phyloP scores from a whole-genome alignment of 2,888 invertebrate genomes.

The Latheticus oryzae region DNA sequence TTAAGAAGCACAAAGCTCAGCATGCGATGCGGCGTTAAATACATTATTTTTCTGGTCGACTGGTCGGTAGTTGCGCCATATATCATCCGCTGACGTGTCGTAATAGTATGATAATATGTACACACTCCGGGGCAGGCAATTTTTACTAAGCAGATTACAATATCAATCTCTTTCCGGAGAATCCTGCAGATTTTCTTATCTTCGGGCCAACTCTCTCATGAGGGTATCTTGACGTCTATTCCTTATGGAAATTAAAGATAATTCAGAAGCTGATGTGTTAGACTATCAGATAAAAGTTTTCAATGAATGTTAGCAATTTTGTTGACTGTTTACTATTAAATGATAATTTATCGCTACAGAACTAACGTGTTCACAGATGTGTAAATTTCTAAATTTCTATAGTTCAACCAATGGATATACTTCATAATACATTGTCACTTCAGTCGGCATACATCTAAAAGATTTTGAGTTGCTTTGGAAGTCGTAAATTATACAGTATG shows the following conservation, averaged over 20 bases:
- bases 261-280: constrained; percentile 53
- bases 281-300: constrained; percentile 4
- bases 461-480: constrained; percentile 42
- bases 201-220: constrained; percentile 40
- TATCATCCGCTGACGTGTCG: constrained; percentile 66
- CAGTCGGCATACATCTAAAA: constrained; percentile 46
- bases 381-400: constrained; percentile 51
- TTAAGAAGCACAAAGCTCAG: constrained; percentile 38
- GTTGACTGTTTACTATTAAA: constrained; percentile 39
- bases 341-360: constrained; percentile 42
- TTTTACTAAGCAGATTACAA: constrained; percentile 67
- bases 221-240: constrained; percentile 52
- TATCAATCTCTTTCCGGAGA: constrained; percentile 65
- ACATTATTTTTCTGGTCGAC: constrained; percentile 63
- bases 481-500: constrained; percentile 42
- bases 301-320: constrained; percentile 14
- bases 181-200: constrained; percentile 57
- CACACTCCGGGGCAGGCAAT: constrained; percentile 65
- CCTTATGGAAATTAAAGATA: constrained; percentile 61
- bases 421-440: constrained; percentile 51
- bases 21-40: constrained; percentile 34
- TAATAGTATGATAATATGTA: constrained; percentile 68
- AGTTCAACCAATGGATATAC: constrained; percentile 45
- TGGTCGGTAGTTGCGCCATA: constrained; percentile 63
- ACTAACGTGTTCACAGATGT: constrained; percentile 49